Percentiles rank a stretch among this genome's conserved stretches.
Evolutionary conservation across 1,140 invertebrate genomes (phyloP).

Genomic region (Bombyx mori): DNA sequence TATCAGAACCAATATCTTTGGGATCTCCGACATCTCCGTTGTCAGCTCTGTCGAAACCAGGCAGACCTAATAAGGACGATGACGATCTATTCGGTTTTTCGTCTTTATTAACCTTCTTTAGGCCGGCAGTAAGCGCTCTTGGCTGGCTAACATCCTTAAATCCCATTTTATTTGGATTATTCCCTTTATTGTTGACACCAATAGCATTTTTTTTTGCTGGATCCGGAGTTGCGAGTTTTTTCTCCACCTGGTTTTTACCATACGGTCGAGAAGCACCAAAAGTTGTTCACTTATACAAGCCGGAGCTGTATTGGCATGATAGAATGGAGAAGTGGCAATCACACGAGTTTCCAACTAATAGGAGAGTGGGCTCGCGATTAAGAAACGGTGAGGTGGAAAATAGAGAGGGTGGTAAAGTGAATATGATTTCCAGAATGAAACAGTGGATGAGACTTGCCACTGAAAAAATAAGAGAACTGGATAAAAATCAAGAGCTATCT

Average conservation of each 20-base stretch:
- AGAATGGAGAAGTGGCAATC: slow-evolving; percentile 41
- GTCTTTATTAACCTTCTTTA: slow-evolving; percentile 43
- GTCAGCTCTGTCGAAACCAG: slow-evolving; percentile 34
- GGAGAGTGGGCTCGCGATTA: slow-evolving; percentile 12
- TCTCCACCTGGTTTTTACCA: slow-evolving; percentile 44
- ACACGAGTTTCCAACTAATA: slow-evolving; percentile 31
- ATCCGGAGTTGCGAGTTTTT: slow-evolving; percentile 42
- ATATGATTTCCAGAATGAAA: slow-evolving; percentile 35
- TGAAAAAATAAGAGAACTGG: slow-evolving; percentile 17
- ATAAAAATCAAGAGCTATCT: slow-evolving; percentile 3
- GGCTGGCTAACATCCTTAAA: slow-evolving; percentile 53
- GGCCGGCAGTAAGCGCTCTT: slow-evolving; percentile 45
- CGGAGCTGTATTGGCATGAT: slow-evolving; percentile 48
- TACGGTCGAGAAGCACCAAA: slow-evolving; percentile 46
- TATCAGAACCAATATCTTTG: slow-evolving; percentile 26
- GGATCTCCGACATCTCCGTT: slow-evolving; percentile 29
- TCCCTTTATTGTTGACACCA: slow-evolving; percentile 51
- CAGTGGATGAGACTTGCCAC: slow-evolving; percentile 32
- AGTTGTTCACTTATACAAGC: slow-evolving; percentile 28
- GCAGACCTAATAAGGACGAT: slow-evolving; percentile 28
- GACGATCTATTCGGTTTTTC: slow-evolving; percentile 49
- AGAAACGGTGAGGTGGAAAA: slow-evolving; percentile 13
- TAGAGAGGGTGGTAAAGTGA: slow-evolving; percentile 8
- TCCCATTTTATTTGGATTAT: slow-evolving; percentile 47
- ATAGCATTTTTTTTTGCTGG: slow-evolving; percentile 50